Base-by-base conservation (phyloP, 2,113 vertebrate genomes). In the Pluvialis apricaria region DNA sequence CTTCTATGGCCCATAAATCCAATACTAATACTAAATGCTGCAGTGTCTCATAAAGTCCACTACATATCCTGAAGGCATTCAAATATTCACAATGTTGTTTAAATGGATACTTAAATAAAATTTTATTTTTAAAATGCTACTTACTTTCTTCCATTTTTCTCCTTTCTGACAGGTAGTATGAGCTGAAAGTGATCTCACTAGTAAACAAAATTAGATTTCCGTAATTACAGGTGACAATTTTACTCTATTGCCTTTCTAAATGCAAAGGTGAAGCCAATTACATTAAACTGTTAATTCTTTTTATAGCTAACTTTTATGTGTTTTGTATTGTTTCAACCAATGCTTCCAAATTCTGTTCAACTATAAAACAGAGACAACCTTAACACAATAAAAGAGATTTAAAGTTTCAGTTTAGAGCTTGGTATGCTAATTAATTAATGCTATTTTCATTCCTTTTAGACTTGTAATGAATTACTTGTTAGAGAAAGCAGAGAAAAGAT, bases 261-360 rank as follows among this genome's bases (percentile, higher is more conserved):
- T 91, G 94, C 64, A 94, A 97, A 98, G 93, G 88, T 96, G 91
- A 97, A 97, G 96, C 58, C 87, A 96, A 95, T 95, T 97, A 97
- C 91, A 96, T 94, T 86, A 96, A 97, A 92, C 54, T 86, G 94
- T 92, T 96, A 96, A 95, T 94, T 94, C 22, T 89, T 96, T 93
- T 95, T 90, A 96, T 95, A 97, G 86, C 44, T 78, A 97, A 86
- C 55, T 96, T 97, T 80, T 77, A 92, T 91, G 64, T 85, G 91
- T 82, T 97, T 92, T 52, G 17, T 76, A 87, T 78, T 93, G 77
- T 94, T 98, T 96, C 93, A 97, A 96, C 70, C 93, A 97, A 82
- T 64, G 88, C 79, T 96, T 96, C 73, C 82, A 82, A 90, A 96
- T 60, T 97, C 85, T 88, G 77, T 62, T 89, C 90, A 90, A 81